Conservation (phyloP, 64 coral and sea anemone species). For the Montipora foliosa region DNA sequence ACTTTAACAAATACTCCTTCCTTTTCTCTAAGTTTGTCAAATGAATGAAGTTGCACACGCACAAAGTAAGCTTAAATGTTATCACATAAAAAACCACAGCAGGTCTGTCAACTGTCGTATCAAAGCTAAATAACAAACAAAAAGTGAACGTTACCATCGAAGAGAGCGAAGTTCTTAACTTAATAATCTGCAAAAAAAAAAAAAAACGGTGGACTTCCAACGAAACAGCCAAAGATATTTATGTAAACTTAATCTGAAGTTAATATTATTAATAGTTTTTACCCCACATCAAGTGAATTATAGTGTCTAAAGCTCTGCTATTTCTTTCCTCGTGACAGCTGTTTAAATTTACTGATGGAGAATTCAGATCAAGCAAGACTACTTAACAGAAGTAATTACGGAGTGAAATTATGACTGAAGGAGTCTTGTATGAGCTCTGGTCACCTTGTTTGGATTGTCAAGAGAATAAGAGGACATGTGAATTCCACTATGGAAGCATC, state of each 20-base stretch:
- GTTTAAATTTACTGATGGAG: neutral
- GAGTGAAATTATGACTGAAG: neutral
- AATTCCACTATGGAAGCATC: neutral
- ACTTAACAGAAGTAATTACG: neutral
- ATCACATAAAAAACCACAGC: conserved; percentile 6
- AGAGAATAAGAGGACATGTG: neutral
- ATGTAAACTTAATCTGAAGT: neutral
- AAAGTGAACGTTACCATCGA: too few species aligned
- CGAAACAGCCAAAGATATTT: neutral
- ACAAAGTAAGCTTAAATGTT: neutral
- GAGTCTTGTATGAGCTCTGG: neutral
- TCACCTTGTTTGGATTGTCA: neutral
- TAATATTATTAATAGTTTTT: neutral
- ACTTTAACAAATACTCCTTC: neutral
- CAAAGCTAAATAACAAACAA: neutral
- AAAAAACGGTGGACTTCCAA: too few species aligned
- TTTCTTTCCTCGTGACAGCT: neutral
- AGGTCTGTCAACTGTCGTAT: neutral
- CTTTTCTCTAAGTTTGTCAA: neutral
- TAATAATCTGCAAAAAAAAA: neutral
- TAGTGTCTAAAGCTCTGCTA: neutral
- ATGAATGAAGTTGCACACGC: neutral
- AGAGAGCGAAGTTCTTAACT: neutral
- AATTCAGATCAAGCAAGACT: neutral
- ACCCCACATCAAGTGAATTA: neutral